Conservation (phyloP, 1,140 invertebrate species). For the Trichoplusia ni region DNA sequence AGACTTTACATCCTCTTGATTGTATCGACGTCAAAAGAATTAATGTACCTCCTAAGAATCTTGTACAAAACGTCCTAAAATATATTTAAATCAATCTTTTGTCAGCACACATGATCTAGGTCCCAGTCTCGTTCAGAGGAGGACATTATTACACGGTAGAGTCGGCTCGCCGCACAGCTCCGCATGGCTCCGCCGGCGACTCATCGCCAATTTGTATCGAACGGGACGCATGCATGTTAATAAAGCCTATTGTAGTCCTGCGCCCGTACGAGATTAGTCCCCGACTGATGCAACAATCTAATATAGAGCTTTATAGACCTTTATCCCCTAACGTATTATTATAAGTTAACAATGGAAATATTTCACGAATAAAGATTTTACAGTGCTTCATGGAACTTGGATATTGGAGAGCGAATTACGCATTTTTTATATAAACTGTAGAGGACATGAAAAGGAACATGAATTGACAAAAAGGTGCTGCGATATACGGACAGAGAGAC, state of each 20-base stretch:
- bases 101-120: background rate
- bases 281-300: conserved; percentile 15
- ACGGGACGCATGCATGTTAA: conserved; percentile 60
- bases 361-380: no score
- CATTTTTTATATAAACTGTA: no score
- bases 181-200: conserved; percentile 39
- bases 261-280: conserved; percentile 57
- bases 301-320: conserved; percentile 17
- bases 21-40: no score
- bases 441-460: no score
- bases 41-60: no score
- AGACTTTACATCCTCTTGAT: no score
- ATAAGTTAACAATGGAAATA: conserved; percentile 10
- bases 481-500: no score
- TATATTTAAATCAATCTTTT: no score
- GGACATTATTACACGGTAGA: conserved; percentile 30
- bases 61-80: no score
- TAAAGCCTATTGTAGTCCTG: conserved; percentile 66
- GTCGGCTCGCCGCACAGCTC: conserved; percentile 18
- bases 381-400: background rate
- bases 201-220: conserved; percentile 64
- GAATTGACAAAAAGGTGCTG: no score
- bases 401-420: background rate
- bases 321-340: conserved; percentile 21
- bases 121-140: background rate